Percentiles rank a stretch among this genome's conserved stretches.
These are phyloP conservation scores for Protomyctophum bolini DNA, from an alignment of 2,113 vertebrate genomes.

Conservation along the genomic window DNA sequence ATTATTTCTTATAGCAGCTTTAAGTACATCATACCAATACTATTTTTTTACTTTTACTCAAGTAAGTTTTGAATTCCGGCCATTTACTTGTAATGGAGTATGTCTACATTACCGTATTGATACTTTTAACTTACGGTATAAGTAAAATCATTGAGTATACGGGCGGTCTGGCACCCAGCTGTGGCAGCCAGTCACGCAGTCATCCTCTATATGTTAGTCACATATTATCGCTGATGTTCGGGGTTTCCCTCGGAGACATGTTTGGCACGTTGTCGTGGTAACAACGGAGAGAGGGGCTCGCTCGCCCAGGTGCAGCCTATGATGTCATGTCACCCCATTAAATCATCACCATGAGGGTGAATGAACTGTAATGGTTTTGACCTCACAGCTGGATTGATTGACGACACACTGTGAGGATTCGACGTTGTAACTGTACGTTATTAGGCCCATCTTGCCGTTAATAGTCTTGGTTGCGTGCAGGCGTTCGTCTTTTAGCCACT, in stretches of 20 bases:
- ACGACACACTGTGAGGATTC: background rate
- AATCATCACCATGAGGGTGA: slow-evolving; percentile 24
- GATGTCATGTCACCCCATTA: slow-evolving; percentile 53
- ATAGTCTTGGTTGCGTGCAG: too few relatives aligned
- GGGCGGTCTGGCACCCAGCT: slow-evolving; percentile 15
- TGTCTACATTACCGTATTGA: too few relatives aligned
- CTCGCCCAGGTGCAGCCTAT: slow-evolving; percentile 16
- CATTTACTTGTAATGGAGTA: too few relatives aligned
- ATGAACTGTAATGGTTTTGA: background rate
- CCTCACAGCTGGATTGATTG: background rate
- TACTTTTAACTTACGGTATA: too few relatives aligned
- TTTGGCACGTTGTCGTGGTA: slow-evolving; percentile 12
- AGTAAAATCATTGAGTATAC: background rate
- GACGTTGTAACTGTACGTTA: too few relatives aligned
- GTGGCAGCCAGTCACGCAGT: background rate
- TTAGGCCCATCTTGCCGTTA: too few relatives aligned
- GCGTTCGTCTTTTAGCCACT: too few relatives aligned
- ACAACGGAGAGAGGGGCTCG: slow-evolving; percentile 8
- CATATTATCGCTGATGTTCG: slow-evolving; percentile 24
- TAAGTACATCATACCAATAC: too few relatives aligned
- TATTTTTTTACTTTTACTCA: too few relatives aligned
- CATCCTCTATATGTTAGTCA: background rate
- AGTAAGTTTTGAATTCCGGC: too few relatives aligned
- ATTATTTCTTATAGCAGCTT: too few relatives aligned
- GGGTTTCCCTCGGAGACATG: background rate